Evolutionary conservation across 1,140 invertebrate genomes (phyloP), one percentile per base, ranked within the genome.

Genomic region (Achroia grisella): DNA sequence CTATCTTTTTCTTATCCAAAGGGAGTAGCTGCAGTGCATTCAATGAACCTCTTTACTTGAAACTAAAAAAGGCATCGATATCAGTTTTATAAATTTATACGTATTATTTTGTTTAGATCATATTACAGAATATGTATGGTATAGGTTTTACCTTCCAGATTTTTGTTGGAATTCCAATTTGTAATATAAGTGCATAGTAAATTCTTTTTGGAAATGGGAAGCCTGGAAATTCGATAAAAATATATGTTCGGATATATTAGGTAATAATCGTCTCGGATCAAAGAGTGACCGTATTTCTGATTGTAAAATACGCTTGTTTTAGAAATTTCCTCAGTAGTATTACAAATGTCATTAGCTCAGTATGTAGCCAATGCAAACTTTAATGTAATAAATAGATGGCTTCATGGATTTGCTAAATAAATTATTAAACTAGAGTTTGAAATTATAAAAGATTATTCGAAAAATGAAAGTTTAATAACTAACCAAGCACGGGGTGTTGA

Each of bases 11-110:
- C 64, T 93, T 88, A 27, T 91, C 88, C 28, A 88, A 63, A 0
- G 85, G 52, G 39, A 95, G 66, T 77, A 88, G 88, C 52, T 91
- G 60, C 10, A 95, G 66, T 9, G 90, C 90, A 64, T 93, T 91
- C 17, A 93, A 78, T 1, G 93, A 92, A 4, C 94, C 94, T 53
- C 94, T 86, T 78, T 95, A 94, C 77, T 94, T 94, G 68, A 94
- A 94, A 70, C 82, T 86, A 52, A 44, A 45, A 66, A 1, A 44
- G 1, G 8, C n/a, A n/a, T n/a, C n/a, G n/a, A n/a, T n/a, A n/a
- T n/a, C n/a, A n/a, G n/a, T n/a, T n/a, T n/a, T n/a, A n/a, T n/a
- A n/a, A n/a, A n/a, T n/a, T n/a, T n/a, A n/a, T n/a, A n/a, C n/a
- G n/a, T n/a, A n/a, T n/a, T n/a, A n/a, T n/a, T 34, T 34, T 8